Base-by-base conservation (phyloP, 2,888 invertebrate genomes). In the Zaprionus bogoriensis region DNA sequence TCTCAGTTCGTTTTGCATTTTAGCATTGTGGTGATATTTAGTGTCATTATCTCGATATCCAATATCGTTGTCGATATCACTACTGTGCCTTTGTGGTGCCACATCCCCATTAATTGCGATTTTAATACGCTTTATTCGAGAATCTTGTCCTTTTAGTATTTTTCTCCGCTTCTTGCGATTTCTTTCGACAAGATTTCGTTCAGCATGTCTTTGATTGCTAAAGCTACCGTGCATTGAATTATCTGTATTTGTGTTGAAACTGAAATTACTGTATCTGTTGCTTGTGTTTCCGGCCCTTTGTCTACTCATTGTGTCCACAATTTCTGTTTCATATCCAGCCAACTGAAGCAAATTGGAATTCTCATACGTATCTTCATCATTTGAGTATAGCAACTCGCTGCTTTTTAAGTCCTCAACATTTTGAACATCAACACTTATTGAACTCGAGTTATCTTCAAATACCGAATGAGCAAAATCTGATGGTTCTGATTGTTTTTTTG, bases 61-160 rank as follows among this genome's bases (percentile, higher is more conserved):
- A 62, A 69, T 81, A 27, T 68, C 80, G 39, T 72, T 70, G 20
- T 50, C 75, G 50, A 68, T 77, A 38, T 67, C 67, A 27, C 65
- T 81, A 2, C 58, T 65, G 17, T 60, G 66, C 27, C 67, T 65
- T 23, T 74, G 57, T 4, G 67, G 60, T 0, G 70, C 58, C 27
- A 74, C 54, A 28, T 64, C 70, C 3, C 86, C 87, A 60, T 81
- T 81, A 3, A 77, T 81, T 0, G 83, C 70, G 46, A 81, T 72
- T 64, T 78, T 87, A 3, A 80, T 73, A n/a, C 87, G 74, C 25
- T 87, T 88, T 9, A 79, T 54, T 17, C 50, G 61, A 9, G 42
- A 59, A n/a, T 53, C 64, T 23, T 32, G 5, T 58, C 19, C 7
- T 14, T 20, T n/a, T 10, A 20, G 42, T 20, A 19, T 1, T 57